phyloP scores from a whole-genome alignment of 2,888 invertebrate genomes.

The Limnephilus auricula region DNA sequence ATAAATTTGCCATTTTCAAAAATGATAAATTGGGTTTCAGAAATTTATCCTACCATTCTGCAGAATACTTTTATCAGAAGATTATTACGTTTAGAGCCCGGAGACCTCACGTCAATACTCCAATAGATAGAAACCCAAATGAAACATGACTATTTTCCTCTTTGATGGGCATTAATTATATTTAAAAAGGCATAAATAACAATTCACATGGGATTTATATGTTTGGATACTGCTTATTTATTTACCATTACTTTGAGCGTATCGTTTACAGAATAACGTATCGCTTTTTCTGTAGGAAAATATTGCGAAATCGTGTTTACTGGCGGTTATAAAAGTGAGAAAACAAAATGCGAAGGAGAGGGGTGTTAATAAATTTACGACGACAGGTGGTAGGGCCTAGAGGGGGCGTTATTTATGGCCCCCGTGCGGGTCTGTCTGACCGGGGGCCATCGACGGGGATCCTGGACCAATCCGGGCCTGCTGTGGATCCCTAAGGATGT shows the following conservation, averaged over 20 bases:
- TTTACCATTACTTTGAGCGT: constrained; percentile 6
- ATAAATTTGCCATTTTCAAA: too few species aligned
- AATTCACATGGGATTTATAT: constrained; percentile 5
- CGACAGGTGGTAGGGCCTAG: constrained; percentile 43
- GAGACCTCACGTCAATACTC: neutral
- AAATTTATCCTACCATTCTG: neutral
- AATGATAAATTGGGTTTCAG: neutral
- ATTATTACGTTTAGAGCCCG: neutral
- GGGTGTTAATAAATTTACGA: constrained; percentile 64
- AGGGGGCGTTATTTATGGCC: constrained; percentile 62
- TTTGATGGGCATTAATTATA: neutral
- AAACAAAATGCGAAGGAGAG: constrained; percentile 35
- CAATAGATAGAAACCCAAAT: neutral
- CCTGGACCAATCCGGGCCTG: constrained; percentile 22
- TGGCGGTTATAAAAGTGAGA: constrained; percentile 50
- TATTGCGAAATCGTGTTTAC: constrained; percentile 17
- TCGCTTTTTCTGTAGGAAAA: constrained; percentile 20
- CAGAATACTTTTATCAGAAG: neutral
- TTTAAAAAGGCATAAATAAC: constrained; percentile 32
- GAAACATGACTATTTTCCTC: neutral
- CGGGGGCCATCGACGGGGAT: neutral
- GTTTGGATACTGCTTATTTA: constrained; percentile 13
- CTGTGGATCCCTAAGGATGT: neutral
- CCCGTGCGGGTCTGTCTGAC: constrained; percentile 38
- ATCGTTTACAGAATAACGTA: constrained; percentile 22